Conservation (phyloP, 1,140 invertebrate species). For the Aphis craccivora region DNA sequence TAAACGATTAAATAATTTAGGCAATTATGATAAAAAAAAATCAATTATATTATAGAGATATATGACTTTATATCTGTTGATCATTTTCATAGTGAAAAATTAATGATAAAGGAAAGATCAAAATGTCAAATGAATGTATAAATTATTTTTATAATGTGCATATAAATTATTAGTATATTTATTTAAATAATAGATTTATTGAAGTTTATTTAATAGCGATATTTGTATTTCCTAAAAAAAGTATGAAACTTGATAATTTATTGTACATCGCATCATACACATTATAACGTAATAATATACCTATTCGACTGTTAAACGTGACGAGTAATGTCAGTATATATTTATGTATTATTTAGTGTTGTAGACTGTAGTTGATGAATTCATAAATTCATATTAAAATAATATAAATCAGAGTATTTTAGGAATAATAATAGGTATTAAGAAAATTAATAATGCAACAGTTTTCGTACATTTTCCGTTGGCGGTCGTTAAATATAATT, state of each 20-base stretch:
- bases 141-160: not conserved
- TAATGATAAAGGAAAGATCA: not conserved
- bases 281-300: not conserved
- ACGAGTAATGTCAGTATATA: not conserved
- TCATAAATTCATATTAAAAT: not conserved
- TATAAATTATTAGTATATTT: not conserved
- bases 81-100: not conserved
- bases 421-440: not conserved
- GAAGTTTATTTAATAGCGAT: not conserved
- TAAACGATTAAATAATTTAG: not conserved
- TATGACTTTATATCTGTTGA: not conserved
- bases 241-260: not conserved
- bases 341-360: not conserved
- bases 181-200: not conserved
- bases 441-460: conserved; percentile 1
- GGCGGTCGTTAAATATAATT: not conserved
- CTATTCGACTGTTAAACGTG: not conserved
- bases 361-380: not conserved
- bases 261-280: not conserved
- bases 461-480: not conserved
- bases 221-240: not conserved
- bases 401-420: not conserved
- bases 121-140: not conserved
- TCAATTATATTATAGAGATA: not conserved
- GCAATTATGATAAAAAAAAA: not conserved